Evolutionary conservation across 2,113 vertebrate species (phyloP), one percentile per base, ranked within the genome.

Genomic region (Bubo bubo): DNA sequence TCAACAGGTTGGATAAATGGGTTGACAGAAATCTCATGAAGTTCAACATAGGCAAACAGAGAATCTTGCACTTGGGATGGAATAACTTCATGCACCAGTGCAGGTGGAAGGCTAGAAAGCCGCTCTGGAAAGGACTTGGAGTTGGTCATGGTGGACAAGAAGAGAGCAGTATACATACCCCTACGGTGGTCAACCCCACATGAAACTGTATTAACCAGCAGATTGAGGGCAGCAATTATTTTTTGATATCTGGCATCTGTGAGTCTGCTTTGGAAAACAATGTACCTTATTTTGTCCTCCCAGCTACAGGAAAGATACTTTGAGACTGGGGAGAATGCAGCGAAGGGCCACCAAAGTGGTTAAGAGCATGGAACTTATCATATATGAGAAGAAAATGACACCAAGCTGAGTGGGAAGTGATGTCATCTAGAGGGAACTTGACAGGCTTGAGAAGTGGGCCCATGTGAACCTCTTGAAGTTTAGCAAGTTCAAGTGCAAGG

Each of bases 181-280:
- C 7, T 34, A 5, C 1, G 1, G 6, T 3, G 34, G 26, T n/a
- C 17, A 66, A 15, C 11, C 3, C 20, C 28, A 45, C 6, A 30
- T 6, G 67, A 52, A 86, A 28, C 12, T 63, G 8, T 34, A 64
- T 45, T 72, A 76, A 49, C 5, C 37, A 50, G 27, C 14, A 80
- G 53, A 24, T 1, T 22, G 12, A 55, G 24, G 21, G 13, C 76
- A 84, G 12, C 3, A 4, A 39, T 49, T 67, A 12, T 72, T 83
- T 26, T 62, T 68, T 68, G 17, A 4, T 58, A 24, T 43, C 27
- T 66, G 8, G 4, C 15, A 79, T 6, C 17, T 28, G 1, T 23
- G 22, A 79, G 17, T 35, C 41, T 27, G 3, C 28, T 53, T 35
- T 68, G 49, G 59, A 53, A 58, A 68, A 3, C 15, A n/a, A 9